Conservation (phyloP, 1,140 invertebrate genomes). For the Ctenoplectra terminalis region DNA sequence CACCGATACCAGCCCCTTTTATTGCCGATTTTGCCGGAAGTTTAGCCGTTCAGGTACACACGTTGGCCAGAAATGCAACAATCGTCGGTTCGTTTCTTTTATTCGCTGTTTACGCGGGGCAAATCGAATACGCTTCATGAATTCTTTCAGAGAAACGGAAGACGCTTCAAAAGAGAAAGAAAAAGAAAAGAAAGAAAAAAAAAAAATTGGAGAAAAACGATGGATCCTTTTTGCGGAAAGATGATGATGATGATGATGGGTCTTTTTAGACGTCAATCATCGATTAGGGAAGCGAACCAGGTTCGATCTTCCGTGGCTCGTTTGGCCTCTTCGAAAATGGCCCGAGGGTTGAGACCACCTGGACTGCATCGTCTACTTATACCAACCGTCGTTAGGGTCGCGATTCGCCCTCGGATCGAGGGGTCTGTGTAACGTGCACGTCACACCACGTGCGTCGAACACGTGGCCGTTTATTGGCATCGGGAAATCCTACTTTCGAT, state of each 20-base stretch:
- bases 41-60: constrained; percentile 33
- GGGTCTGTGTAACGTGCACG: neutral
- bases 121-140: neutral
- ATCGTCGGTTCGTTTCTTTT: neutral
- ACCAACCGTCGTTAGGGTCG: constrained; percentile 30
- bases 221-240: constrained; percentile 1
- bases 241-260: constrained; percentile 27
- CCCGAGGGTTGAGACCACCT: constrained; percentile 34
- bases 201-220: neutral
- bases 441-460: constrained; percentile 65
- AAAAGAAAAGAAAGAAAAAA: neutral
- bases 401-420: constrained; percentile 4
- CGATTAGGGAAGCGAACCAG: constrained; percentile 19
- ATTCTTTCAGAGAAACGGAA: neutral
- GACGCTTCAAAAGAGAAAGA: neutral
- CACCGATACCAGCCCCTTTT: constrained; percentile 15
- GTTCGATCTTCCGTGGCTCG: constrained; percentile 1
- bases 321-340: constrained; percentile 7
- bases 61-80: neutral
- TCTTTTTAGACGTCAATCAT: constrained; percentile 69
- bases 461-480: constrained; percentile 59
- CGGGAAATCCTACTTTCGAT: constrained; percentile 24
- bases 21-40: constrained; percentile 46
- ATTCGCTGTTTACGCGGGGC: neutral
- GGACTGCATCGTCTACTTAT: constrained; percentile 33